phyloP scores from a whole-genome alignment of 2,797 vertebrate genomes.

The Hyperoplus lanceolatus region DNA sequence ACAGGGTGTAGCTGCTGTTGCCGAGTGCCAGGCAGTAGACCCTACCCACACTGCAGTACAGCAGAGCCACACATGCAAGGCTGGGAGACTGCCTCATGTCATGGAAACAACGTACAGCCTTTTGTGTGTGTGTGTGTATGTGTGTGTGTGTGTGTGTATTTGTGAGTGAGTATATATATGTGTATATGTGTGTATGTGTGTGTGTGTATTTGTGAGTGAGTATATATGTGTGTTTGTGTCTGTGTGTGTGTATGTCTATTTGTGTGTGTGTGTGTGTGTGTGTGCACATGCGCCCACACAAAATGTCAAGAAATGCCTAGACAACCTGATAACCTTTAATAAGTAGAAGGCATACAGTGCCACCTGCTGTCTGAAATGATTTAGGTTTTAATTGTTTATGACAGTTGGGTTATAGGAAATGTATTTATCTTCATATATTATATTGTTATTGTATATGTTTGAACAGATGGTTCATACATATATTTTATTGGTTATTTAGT shows the following conservation, averaged over 20 bases:
- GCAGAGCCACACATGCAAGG: slow-evolving; percentile 33
- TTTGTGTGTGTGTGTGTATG: slow-evolving; percentile 11
- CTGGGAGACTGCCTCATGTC: slow-evolving; percentile 61
- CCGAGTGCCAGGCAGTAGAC: slow-evolving; percentile 54
- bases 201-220: slow-evolving; percentile 7
- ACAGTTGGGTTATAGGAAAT: background rate
- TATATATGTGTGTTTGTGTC: background rate
- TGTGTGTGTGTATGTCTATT: too few relatives aligned
- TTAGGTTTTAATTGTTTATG: background rate
- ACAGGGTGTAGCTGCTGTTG: slow-evolving; percentile 65
- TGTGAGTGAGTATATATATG: background rate
- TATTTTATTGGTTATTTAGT: background rate
- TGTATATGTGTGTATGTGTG: slow-evolving; percentile 12
- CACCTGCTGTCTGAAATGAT: slow-evolving; percentile 68
- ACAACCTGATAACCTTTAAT: slow-evolving; percentile 22
- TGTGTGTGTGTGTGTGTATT: slow-evolving; percentile 16
- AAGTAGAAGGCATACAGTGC: slow-evolving; percentile 52
- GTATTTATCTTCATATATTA: too few relatives aligned
- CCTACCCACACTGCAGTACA: slow-evolving; percentile 33
- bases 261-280: slow-evolving; percentile 9
- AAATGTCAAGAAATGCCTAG: slow-evolving; percentile 25
- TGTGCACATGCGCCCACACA: slow-evolving; percentile 5
- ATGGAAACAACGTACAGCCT: slow-evolving; percentile 67
- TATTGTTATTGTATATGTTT: too few relatives aligned
- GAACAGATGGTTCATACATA: background rate